These are phyloP conservation scores for Petroica traversi DNA, from an alignment of 2,113 vertebrate species.

Conservation along the genomic window DNA sequence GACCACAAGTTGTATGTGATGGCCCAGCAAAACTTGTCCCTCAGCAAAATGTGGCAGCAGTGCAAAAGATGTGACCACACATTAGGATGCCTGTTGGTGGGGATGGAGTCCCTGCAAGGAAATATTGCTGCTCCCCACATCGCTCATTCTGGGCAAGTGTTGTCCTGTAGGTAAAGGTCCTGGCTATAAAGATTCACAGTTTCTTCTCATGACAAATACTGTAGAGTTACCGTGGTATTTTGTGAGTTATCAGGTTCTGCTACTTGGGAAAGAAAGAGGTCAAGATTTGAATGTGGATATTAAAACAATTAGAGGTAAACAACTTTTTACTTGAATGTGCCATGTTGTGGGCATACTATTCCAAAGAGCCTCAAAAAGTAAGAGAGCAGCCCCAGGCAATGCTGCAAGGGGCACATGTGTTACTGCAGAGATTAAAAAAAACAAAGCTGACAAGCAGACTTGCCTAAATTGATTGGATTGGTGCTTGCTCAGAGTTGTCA, in stretches of 20 bases:
- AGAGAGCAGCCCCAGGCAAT: not conserved
- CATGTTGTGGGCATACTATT: not conserved
- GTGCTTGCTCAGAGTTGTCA: not conserved
- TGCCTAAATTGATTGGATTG: not conserved
- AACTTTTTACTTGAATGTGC: not conserved
- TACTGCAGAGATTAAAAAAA: conserved; percentile 6
- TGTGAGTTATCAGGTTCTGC: not conserved
- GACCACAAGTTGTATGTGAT: not conserved
- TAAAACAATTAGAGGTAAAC: not conserved
- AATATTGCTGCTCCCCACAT: not conserved
- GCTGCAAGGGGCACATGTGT: not conserved
- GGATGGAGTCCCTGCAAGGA: not conserved
- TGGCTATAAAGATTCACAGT: not conserved
- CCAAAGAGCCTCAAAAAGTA: not conserved
- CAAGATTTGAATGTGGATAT: not conserved
- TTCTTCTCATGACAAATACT: not conserved
- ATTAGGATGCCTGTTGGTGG: not conserved
- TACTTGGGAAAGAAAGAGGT: not conserved
- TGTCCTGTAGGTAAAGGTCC: not conserved
- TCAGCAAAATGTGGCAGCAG: not conserved
- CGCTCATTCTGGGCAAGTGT: not conserved
- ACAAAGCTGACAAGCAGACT: conserved; percentile 5
- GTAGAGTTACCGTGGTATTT: not conserved
- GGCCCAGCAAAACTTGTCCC: not conserved
- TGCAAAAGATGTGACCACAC: accelerated